Conservation (phyloP, 1,140 invertebrate species). For the Nephila pilipes region DNA sequence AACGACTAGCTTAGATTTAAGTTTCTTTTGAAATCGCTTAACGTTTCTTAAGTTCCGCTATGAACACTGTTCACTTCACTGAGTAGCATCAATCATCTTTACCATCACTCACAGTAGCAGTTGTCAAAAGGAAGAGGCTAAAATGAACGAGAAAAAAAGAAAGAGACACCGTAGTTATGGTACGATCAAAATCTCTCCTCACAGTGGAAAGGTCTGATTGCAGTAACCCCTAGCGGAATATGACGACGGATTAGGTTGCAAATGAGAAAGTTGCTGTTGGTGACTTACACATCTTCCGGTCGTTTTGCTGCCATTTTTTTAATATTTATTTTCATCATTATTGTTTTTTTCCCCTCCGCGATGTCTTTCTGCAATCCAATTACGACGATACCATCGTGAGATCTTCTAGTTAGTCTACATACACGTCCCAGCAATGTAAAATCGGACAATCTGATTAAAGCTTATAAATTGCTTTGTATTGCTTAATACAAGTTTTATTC, state of each 20-base stretch:
- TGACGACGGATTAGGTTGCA: constrained; percentile 31
- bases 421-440: neutral
- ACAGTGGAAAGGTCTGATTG: constrained; percentile 8
- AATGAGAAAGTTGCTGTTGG: constrained; percentile 34
- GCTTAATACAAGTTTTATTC: neutral
- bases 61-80: neutral
- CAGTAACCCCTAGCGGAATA: constrained; percentile 1
- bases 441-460: too few species aligned
- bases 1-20: neutral
- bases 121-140: neutral
- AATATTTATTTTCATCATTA: neutral
- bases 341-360: neutral
- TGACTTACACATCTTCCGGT: constrained; percentile 32
- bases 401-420: neutral
- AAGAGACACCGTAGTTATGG: neutral
- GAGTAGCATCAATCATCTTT: constrained; percentile 43
- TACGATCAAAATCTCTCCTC: constrained; percentile 3
- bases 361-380: neutral
- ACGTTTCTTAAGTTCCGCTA: neutral
- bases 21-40: neutral
- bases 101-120: constrained; percentile 46
- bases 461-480: too few species aligned
- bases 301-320: constrained; percentile 14
- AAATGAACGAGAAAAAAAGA: neutral
- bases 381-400: neutral